Conservation (phyloP, 2,113 vertebrate species). For the Archilochus colubris region DNA sequence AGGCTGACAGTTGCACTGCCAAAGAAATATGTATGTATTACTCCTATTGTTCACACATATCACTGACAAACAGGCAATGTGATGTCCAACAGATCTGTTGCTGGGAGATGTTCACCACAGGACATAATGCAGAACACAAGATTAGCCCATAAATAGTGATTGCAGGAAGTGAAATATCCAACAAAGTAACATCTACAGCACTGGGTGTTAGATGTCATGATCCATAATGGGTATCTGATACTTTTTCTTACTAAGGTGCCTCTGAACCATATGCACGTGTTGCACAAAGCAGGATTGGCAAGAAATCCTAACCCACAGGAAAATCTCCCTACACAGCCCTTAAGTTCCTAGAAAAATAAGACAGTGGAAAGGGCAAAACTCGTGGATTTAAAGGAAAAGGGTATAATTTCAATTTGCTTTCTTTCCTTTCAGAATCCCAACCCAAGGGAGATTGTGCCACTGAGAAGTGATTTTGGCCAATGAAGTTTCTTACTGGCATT, state of each 20-base stretch:
- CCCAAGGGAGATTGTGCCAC: neutral
- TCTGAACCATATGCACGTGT: neutral
- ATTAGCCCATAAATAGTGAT: slow-evolving; percentile 2
- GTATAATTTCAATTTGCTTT: neutral
- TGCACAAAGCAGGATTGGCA: neutral
- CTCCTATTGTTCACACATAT: neutral
- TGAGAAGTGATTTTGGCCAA: neutral
- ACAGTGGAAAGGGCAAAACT: neutral
- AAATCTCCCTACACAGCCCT: neutral
- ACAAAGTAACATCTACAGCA: slow-evolving; percentile 12
- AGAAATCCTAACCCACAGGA: neutral
- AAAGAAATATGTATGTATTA: neutral
- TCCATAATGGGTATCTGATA: neutral
- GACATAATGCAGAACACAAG: neutral
- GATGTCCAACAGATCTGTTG: neutral
- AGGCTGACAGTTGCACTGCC: neutral
- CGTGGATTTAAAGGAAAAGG: neutral
- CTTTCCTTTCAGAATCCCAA: slow-evolving; percentile 17
- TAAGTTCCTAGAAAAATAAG: neutral
- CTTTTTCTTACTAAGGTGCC: neutral
- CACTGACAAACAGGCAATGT: neutral
- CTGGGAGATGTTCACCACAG: neutral
- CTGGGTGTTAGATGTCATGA: neutral
- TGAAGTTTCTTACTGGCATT: neutral
- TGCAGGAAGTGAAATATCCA: neutral